These are phyloP conservation scores for Tenthredo notha DNA, from an alignment of 2,888 invertebrate species.

Conservation along the genomic window DNA sequence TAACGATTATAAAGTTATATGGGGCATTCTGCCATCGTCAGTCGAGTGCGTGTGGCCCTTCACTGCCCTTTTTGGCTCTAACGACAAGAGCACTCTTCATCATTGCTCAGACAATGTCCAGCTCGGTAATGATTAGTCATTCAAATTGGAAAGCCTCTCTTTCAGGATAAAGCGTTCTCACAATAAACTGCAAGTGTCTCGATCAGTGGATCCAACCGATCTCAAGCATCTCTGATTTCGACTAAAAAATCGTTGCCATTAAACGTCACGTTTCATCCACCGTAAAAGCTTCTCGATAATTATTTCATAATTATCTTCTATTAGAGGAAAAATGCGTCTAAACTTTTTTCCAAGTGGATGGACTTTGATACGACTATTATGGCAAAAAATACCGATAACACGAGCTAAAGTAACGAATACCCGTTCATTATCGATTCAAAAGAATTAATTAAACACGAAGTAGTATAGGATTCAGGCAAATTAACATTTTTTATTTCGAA, in stretches of 20 bases:
- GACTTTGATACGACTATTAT: too few relatives aligned
- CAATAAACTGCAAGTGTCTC: background rate
- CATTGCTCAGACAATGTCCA: conserved; percentile 14
- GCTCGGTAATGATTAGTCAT: conserved; percentile 28
- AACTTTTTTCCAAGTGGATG: too few relatives aligned
- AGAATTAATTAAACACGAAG: too few relatives aligned
- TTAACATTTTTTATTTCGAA: background rate
- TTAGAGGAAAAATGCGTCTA: too few relatives aligned
- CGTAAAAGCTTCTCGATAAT: background rate
- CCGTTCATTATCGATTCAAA: background rate
- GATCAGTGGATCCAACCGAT: background rate
- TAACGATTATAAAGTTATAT: background rate
- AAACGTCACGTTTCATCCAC: background rate
- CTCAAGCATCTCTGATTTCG: background rate
- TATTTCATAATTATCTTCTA: background rate
- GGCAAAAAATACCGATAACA: background rate
- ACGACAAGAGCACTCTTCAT: conserved; percentile 8
- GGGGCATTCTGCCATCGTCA: background rate
- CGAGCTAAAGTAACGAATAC: background rate
- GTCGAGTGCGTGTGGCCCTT: background rate
- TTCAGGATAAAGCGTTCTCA: background rate
- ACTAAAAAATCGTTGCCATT: background rate
- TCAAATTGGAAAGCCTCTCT: conserved; percentile 22
- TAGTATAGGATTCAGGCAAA: background rate
- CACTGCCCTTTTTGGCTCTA: background rate